Evolutionary conservation across 92 coral and sea anemone genomes (phyloP).

Genomic region (Pocillopora meandrina): DNA sequence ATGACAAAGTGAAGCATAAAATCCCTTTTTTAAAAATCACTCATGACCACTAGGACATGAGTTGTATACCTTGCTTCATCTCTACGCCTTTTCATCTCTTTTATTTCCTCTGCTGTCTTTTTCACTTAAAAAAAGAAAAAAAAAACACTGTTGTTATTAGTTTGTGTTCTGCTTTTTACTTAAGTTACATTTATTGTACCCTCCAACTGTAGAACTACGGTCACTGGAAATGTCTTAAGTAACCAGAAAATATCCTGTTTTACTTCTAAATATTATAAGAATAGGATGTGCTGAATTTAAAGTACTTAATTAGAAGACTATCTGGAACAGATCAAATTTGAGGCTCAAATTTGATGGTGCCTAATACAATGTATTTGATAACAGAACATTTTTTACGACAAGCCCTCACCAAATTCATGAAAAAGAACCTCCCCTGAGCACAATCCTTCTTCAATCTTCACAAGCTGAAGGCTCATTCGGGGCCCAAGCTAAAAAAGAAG

Average conservation of each 20-base stretch:
- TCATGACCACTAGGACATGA: too few relatives aligned
- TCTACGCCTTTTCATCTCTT: conserved; percentile 71
- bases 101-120: conserved; percentile 80
- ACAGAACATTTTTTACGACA: background rate
- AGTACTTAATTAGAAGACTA: too few relatives aligned
- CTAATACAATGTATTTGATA: background rate
- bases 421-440: conserved; percentile 94
- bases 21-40: too few relatives aligned
- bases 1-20: too few relatives aligned
- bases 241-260: too few relatives aligned
- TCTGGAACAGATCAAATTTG: too few relatives aligned
- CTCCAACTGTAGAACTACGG: too few relatives aligned
- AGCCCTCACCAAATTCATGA: conserved; percentile 84
- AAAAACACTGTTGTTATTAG: background rate
- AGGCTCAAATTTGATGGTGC: too few relatives aligned
- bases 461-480: conserved; percentile 75
- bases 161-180: background rate
- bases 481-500: conserved; percentile 82
- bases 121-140: conserved; percentile 54
- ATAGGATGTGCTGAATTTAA: too few relatives aligned
- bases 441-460: conserved; percentile 95
- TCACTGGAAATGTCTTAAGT: too few relatives aligned
- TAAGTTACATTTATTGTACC: too few relatives aligned
- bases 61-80: conserved; percentile 80
- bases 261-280: too few relatives aligned